Evolutionary conservation across 2,113 vertebrate genomes (phyloP), one percentile per base, ranked within the genome.

Genomic region (Pseudorectes ferrugineus): DNA sequence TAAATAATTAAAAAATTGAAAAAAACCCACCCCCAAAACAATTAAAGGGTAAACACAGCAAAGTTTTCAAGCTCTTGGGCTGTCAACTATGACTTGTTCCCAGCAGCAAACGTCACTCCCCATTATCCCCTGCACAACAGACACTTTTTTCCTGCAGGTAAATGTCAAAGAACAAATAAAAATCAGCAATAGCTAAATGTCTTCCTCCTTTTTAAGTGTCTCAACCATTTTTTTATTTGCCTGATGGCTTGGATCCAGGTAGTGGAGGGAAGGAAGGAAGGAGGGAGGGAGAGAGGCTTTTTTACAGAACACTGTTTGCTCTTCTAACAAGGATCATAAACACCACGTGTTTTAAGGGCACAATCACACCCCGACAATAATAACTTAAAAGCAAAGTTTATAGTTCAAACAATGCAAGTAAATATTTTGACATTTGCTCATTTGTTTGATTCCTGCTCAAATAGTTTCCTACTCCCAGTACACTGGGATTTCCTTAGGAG

Each of bases 401-500:
- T 57, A 73, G 65, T 49, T 66, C 38, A 87, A 73, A 94, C 74
- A 96, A 85, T 57, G 43, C 55, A 89, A 84, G 73, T 45, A 71
- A 81, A 91, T 85, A 62, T 85, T 95, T 88, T 93, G 89, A 82
- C 87, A 43, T 88, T 85, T 66, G 35, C 75, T 91, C 85, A 62
- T 70, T 94, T 48, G 61, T 91, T 95, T 94, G 78, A 83, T 70
- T 91, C 74, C 28, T 67, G 40, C 31, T 73, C 58, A 87, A 65
- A 89, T 65, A 73, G 49, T 87, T 97, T 96, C 89, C 95, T 85
- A 16, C 58, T 92, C 24, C 22, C 42, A 12, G 65, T 10, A 16
- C 0, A 3, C 71, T 22, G 46, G 51, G 55, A 77, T 51, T 67
- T 75, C 42, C 79, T 82, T 46, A 54, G 46, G 72, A 59, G 68